These are phyloP conservation scores for Bombus vancouverensis DNA, from an alignment of 1,140 invertebrate species.

Conservation along the genomic window DNA sequence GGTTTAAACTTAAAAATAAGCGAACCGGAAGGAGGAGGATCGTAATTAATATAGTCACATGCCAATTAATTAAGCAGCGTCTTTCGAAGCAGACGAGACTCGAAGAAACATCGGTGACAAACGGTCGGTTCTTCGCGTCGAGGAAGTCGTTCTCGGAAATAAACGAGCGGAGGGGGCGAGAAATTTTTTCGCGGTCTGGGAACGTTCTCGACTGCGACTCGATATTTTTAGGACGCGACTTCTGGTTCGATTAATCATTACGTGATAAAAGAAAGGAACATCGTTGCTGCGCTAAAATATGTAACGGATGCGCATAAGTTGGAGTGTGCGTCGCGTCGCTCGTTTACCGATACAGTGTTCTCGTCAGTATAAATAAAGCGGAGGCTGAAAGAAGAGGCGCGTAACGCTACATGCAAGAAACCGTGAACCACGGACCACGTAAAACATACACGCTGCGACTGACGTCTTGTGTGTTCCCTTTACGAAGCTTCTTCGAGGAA, in stretches of 20 bases:
- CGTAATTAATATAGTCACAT: not conserved
- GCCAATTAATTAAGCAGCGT: constrained; percentile 20
- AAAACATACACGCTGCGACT: not conserved
- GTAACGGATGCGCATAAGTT: constrained; percentile 41
- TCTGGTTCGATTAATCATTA: constrained; percentile 72
- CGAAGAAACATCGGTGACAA: not conserved
- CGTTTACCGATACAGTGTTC: constrained; percentile 40
- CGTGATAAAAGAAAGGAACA: constrained; percentile 36
- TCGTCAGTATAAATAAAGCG: constrained; percentile 70
- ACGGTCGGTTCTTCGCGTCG: not conserved
- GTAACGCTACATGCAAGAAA: constrained; percentile 24
- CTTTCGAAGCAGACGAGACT: not conserved
- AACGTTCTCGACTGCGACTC: not conserved
- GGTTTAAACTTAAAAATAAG: not conserved
- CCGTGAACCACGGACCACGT: not conserved
- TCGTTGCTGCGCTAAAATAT: constrained; percentile 45
- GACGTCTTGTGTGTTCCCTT: constrained; percentile 6
- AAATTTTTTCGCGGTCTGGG: not conserved
- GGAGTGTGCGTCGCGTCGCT: constrained; percentile 2
- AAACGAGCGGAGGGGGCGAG: not conserved
- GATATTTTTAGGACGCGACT: constrained; percentile 63
- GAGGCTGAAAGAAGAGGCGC: constrained; percentile 2
- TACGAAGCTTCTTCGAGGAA: constrained; percentile 17
- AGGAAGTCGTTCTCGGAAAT: constrained; percentile 17
- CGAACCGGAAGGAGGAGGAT: not conserved